Conservation (phyloP, 2,797 vertebrate genomes). For the Sylvilagus floridanus region DNA sequence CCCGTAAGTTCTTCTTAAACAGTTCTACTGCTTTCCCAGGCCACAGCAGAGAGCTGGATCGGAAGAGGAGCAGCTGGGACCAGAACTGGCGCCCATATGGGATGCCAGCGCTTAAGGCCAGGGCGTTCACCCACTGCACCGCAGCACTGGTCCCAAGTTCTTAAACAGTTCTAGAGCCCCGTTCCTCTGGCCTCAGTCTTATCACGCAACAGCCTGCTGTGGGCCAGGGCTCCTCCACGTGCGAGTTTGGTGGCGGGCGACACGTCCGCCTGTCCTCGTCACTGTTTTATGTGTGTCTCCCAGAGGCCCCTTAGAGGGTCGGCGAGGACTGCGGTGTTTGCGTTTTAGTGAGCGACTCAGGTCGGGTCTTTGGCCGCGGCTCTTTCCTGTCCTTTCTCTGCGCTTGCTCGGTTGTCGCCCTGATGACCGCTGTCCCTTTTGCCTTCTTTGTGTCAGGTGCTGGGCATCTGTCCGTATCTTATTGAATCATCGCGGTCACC, state of each 20-base stretch:
- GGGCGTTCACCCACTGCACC: too few relatives aligned
- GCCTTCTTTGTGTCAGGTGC: neutral
- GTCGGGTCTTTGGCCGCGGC: neutral
- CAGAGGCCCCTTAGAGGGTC: neutral
- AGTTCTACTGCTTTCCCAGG: neutral
- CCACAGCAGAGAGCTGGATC: too few relatives aligned
- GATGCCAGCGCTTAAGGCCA: too few relatives aligned
- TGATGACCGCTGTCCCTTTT: neutral
- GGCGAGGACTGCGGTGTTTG: neutral
- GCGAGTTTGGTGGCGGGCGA: too few relatives aligned
- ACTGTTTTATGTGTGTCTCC: neutral
- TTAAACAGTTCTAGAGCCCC: neutral
- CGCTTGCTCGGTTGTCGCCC: neutral
- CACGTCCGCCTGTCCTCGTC: neutral
- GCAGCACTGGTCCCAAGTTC: neutral
- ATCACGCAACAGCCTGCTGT: fast-evolving
- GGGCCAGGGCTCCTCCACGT: neutral
- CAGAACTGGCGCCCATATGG: too few relatives aligned
- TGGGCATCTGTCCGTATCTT: neutral
- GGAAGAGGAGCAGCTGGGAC: too few relatives aligned
- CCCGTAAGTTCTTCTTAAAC: neutral
- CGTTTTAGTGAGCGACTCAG: neutral
- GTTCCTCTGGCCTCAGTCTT: neutral
- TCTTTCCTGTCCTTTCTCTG: neutral
- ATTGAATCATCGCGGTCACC: neutral